These are phyloP conservation scores for Temnopleurus reevesii DNA, from an alignment of 53 echinoderm and acorn worm species.

Conservation along the genomic window DNA sequence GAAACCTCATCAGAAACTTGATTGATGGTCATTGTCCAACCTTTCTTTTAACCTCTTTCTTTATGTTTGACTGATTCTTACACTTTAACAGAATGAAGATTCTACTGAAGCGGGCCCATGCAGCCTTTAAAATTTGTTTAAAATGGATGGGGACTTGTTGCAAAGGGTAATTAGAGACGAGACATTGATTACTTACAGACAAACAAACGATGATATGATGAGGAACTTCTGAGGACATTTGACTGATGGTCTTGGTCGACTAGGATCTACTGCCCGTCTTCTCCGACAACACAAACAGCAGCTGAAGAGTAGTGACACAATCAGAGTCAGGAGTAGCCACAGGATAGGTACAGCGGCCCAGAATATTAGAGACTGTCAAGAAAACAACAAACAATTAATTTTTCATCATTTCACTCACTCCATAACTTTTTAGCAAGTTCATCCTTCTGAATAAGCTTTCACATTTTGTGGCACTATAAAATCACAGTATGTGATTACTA, in stretches of 20 bases:
- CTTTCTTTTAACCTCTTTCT: too few relatives aligned
- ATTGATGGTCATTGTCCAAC: too few relatives aligned
- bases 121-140: too few relatives aligned
- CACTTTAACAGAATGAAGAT: too few relatives aligned
- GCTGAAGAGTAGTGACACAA: constrained; percentile 72
- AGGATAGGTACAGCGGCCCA: constrained; percentile 85
- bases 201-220: constrained; percentile 35
- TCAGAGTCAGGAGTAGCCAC: constrained; percentile 70
- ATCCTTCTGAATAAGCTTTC: too few relatives aligned
- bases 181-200: constrained; percentile 49
- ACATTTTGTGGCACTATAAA: neutral
- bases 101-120: too few relatives aligned
- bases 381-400: neutral
- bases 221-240: constrained; percentile 52
- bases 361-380: constrained; percentile 79
- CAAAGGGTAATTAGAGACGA: too few relatives aligned
- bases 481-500: neutral
- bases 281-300: constrained; percentile 71
- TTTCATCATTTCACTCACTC: too few relatives aligned
- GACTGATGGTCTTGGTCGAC: constrained; percentile 29
- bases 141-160: too few relatives aligned
- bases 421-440: too few relatives aligned
- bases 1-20: too few relatives aligned
- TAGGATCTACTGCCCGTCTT: constrained; percentile 28
- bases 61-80: too few relatives aligned